phyloP scores from a whole-genome alignment of 2,888 invertebrate genomes.

The Mactromeris polynyma region DNA sequence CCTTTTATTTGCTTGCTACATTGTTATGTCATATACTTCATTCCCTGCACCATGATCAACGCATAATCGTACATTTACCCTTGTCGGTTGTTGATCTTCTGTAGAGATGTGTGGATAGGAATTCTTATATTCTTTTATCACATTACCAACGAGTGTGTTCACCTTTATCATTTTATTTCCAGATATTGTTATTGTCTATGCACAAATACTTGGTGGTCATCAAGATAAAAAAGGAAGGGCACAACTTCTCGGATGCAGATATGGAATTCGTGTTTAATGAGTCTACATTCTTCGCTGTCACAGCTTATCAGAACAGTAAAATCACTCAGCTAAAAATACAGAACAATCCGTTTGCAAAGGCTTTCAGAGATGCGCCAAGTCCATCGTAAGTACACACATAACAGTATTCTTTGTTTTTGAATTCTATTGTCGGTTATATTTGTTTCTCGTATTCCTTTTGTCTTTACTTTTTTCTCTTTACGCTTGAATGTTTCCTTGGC shows the following conservation, averaged over 20 bases:
- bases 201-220: conserved; percentile 75
- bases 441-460: too few species aligned
- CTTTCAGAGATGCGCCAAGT: conserved; percentile 69
- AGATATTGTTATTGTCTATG: conserved; percentile 79
- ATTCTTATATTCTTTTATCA: too few species aligned
- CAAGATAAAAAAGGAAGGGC: conserved; percentile 54
- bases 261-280: conserved; percentile 68
- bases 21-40: too few species aligned
- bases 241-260: not conserved
- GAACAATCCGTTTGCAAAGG: conserved; percentile 80
- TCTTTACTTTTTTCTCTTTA: too few species aligned
- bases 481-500: too few species aligned
- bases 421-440: too few species aligned
- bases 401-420: too few species aligned
- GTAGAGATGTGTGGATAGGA: too few species aligned
- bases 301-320: conserved; percentile 78
- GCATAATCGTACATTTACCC: too few species aligned
- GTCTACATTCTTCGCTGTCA: conserved; percentile 77
- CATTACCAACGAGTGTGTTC: too few species aligned
- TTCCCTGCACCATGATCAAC: too few species aligned
- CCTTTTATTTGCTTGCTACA: too few species aligned
- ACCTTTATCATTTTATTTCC: conserved; percentile 27
- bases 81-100: not conserved
- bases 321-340: conserved; percentile 79
- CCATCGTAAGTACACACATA: conserved; percentile 37